Conservation (phyloP, 2,797 vertebrate species). For the Sebastes jordani region DNA sequence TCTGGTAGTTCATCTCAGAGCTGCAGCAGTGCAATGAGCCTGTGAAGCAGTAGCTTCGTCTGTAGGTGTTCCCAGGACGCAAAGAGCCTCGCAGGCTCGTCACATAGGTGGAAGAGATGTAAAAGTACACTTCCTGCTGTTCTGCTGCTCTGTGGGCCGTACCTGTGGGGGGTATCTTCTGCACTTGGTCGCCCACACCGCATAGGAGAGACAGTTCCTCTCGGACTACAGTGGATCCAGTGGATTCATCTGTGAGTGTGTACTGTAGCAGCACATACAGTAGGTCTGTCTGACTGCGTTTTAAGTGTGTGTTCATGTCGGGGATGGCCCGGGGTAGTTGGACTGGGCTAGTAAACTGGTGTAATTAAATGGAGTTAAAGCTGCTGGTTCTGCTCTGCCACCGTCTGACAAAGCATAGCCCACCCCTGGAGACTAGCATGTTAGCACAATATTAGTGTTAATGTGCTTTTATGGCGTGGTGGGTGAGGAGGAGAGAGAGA, state of each 20-base stretch:
- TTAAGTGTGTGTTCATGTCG: constrained; percentile 21
- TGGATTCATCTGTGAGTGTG: neutral
- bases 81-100: constrained; percentile 35
- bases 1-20: neutral
- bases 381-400: constrained; percentile 60
- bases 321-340: constrained; percentile 53
- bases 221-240: constrained; percentile 10
- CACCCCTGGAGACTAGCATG: constrained; percentile 83
- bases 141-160: constrained; percentile 61
- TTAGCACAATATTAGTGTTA: constrained; percentile 84
- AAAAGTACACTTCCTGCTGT: constrained; percentile 58
- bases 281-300: constrained; percentile 14
- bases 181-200: constrained; percentile 5
- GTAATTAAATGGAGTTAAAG: constrained; percentile 80
- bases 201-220: neutral
- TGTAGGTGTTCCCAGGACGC: constrained; percentile 49
- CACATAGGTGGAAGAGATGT: constrained; percentile 55
- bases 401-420: constrained; percentile 78
- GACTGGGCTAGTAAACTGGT: constrained; percentile 67
- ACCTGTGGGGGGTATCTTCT: constrained; percentile 42
- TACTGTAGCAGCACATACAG: neutral
- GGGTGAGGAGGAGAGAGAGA: neutral
- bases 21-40: neutral
- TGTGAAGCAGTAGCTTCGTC: constrained; percentile 6
- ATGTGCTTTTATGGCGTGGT: constrained; percentile 75